Evolutionary conservation across 2,797 vertebrate genomes (phyloP), one percentile per base, ranked within the genome.

Genomic region (Remorina albescens): DNA sequence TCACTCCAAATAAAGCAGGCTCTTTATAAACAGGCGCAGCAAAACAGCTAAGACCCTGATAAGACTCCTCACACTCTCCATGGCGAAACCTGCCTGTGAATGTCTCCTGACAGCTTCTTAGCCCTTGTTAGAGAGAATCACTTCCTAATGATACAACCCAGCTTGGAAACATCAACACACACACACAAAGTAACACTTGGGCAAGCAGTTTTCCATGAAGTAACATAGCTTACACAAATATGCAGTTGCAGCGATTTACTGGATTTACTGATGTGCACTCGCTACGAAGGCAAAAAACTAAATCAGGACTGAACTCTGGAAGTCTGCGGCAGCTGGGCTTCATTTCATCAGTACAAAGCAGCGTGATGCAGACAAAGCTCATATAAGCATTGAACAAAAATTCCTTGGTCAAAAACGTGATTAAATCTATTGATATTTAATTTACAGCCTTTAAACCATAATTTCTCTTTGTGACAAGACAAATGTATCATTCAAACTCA

Each of bases 21-120:
- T 93, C 87, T 89, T 90, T 86, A 90, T 87, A 92, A 90, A 91
- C 91, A 93, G 90, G 83, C 89, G 74, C 90, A 88, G 88, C 90
- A 93, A 92, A 92, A 92, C 91, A 93, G 90, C 88, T 78, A 91
- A 89, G 92, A 92, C 91, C 92, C 91, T 85, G 93, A 90, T 93
- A 89, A 91, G 88, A 91, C 92, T 94, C 90, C 91, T 93, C 92
- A 93, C 93, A 94, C 93, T 91, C 91, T 92, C 89, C 88, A 86
- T 92, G 93, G 90, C 91, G 89, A 88, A 94, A 93, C 91, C 93
- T 92, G 92, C 91, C 88, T 92, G 93, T 92, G 92, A 93, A 93
- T 73, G 91, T 91, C 91, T 92, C 90, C 91, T 91, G 92, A 93
- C 93, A 93, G 92, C 92, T 93, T 89, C 89, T 91, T 88, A 93